Conservation (phyloP, 2,797 vertebrate species). For the Gallinago stenura region DNA sequence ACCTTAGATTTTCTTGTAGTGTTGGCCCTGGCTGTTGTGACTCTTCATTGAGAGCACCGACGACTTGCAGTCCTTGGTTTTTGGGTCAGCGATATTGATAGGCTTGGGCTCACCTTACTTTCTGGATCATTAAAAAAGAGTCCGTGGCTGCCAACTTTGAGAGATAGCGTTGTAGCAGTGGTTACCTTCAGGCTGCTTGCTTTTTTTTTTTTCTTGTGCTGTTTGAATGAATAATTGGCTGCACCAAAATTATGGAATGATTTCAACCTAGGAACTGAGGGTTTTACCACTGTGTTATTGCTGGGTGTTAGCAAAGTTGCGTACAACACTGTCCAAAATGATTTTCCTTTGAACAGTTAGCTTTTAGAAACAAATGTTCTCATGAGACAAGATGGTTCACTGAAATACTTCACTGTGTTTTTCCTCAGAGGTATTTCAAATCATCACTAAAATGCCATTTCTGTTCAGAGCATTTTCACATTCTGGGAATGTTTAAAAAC, state of each 20-base stretch:
- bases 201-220: not conserved
- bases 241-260: not conserved
- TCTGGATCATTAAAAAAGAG: not conserved
- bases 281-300: not conserved
- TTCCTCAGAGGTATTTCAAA: not conserved
- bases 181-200: not conserved
- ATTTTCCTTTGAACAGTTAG: not conserved
- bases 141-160: not conserved
- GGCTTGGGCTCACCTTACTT: not conserved
- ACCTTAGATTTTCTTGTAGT: not conserved
- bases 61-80: not conserved
- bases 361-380: not conserved
- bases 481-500: not conserved
- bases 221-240: not conserved
- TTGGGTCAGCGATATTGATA: not conserved
- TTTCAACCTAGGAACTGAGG: not conserved
- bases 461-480: not conserved
- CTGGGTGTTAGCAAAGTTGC: not conserved
- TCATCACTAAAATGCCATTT: not conserved
- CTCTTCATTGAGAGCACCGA: not conserved
- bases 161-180: accelerated
- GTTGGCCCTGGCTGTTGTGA: not conserved
- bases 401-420: not conserved
- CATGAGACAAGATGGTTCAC: not conserved
- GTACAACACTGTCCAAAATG: not conserved